These are phyloP conservation scores for Megatriorchis doriae DNA, from an alignment of 2,113 vertebrate genomes.

Conservation along the genomic window DNA sequence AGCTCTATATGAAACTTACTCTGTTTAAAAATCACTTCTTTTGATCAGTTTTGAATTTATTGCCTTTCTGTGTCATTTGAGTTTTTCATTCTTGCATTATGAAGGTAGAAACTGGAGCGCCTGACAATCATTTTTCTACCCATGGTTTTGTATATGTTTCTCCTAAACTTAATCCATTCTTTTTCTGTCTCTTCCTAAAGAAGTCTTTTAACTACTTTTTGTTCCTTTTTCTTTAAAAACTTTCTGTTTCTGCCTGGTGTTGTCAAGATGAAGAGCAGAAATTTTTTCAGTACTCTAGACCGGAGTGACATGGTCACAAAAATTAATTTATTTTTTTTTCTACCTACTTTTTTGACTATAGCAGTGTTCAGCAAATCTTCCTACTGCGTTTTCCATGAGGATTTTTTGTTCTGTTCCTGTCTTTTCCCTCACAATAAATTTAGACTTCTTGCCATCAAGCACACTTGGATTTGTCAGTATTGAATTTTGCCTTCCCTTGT, in stretches of 20 bases:
- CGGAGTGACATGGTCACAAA: not conserved
- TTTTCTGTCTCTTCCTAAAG: not conserved
- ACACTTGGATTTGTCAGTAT: not conserved
- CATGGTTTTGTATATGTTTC: not conserved
- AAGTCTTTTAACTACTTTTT: not conserved
- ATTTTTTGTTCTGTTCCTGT: not conserved
- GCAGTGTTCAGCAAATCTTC: not conserved
- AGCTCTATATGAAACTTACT: not conserved
- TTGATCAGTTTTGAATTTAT: constrained; percentile 34
- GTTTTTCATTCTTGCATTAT: not conserved
- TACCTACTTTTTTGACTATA: not conserved
- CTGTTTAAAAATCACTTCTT: constrained; percentile 14
- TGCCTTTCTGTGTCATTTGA: not conserved
- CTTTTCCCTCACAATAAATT: not conserved
- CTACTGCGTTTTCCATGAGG: not conserved
- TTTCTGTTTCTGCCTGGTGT: not conserved
- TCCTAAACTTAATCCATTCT: not conserved
- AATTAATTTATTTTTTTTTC: not conserved
- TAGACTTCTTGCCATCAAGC: not conserved
- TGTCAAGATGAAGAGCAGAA: not conserved
- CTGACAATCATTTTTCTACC: not conserved
- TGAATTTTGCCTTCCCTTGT: not conserved
- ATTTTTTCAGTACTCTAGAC: not conserved
- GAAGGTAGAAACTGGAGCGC: constrained; percentile 22
- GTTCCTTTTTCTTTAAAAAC: not conserved